Base-by-base conservation (phyloP, 2,113 vertebrate species). In the Catharus fuscescens region DNA sequence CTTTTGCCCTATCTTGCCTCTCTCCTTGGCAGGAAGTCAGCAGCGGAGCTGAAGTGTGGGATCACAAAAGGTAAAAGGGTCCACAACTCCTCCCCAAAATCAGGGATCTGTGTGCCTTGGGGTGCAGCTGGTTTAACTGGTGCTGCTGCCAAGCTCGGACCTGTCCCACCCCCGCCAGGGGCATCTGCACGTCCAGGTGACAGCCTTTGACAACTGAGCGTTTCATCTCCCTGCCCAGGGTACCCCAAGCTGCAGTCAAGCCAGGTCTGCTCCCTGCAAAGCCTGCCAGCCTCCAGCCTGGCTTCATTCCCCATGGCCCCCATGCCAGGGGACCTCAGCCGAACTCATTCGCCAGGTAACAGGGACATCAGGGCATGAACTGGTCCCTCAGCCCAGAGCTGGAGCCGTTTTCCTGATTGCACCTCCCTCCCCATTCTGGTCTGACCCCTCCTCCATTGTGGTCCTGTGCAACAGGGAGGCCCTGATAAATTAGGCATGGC, bases 291-390 rank as follows among this genome's bases (percentile, higher is more conserved):
- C 47, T 64, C 97, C 5, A 48, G 96, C 44, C 95, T 98, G 34
- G 90, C 98, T 72, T 97, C 98, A 12, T 98, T 98, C 92, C 97
- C 98, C 42, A 87, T 93, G 25, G 92, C 94, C 31, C 95, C 92
- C 12, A 56, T n/a, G 2, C 97, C 96, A 0, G 98, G 97, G 36
- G 97, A 97, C 76, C 95, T 98, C 11, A 97, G 96, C 8, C 86
- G 11, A 79, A 97, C 96, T 70, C 98, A 97, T 62, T 97, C 97
- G 0, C 98, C 98, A 92, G 98, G 99, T 99, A 96, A 98, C 40
- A 24, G 53, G 52, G 42, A 31, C 48, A 25, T 5, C 0, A 5
- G 62, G 23, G 40, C 0, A 1, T 2, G 0, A 61, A 34, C 3
- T 26, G 31, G 32, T 57, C 29, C 53, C 38, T 45, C 36, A 13